Base-by-base conservation (phyloP, 1,140 invertebrate genomes). In the Meloidogyne chitwoodi region DNA sequence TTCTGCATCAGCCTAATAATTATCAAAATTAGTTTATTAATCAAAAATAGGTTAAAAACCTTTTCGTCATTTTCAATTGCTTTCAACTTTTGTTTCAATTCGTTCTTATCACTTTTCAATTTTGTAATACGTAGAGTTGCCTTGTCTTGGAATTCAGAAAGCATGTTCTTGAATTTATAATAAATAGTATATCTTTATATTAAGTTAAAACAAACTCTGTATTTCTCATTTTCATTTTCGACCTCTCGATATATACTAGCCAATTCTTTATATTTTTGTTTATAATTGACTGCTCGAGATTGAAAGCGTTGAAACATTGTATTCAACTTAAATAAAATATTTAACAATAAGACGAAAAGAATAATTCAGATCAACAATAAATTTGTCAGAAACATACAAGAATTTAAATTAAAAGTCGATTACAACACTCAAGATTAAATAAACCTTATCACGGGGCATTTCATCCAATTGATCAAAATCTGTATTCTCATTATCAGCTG, bases 221-320 rank as follows among this genome's bases (percentile, higher is more conserved):
- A 83, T 69, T 84, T 83, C 19, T 84, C 84, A 63, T 83, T 83
- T 66, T 83, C 82, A 3, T 64, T 75, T 1, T 80, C 78, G 41
- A 83, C 48, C 64, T 84, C 56, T 27, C 80, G 83, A 63, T 83
- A 85, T 4, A 61, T 69, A 19, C 68, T 70, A 31, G 71, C 69
- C n/a, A 83, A 44, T 16, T 81, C 80, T 27, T 78, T 71, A 65
- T 84, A 83, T 41, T 80, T 83, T 27, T 84, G 68, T 63, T 81
- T 83, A 41, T 83, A 84, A n/a, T 79, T 64, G 24, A 71, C 48
- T 0, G 78, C 78, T 2, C 77, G 77, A 70, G 29, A 71, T 31
- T 81, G 79, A 12, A 80, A 24, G 12, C 63, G 19, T 70, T 79
- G 78, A 29, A 79, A 69, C n/a, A 81, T 76, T 24, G 77, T 76